Evolutionary conservation across 2,888 invertebrate species (phyloP).

Genomic region (Brachynemurus nebulosus): DNA sequence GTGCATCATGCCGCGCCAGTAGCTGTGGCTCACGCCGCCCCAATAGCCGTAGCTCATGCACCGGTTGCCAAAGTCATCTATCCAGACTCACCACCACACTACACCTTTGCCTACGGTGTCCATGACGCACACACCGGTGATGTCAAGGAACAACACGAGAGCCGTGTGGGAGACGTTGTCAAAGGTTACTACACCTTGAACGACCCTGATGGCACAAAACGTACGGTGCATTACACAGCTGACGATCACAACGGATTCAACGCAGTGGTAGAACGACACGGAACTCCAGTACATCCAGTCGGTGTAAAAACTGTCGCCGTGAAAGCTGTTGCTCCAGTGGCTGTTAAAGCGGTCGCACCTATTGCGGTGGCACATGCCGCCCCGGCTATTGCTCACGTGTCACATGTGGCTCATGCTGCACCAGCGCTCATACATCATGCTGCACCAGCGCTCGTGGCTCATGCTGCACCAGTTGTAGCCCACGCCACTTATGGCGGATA

Average conservation of each 20-base stretch:
- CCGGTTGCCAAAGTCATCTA: background rate
- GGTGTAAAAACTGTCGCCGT: constrained; percentile 1
- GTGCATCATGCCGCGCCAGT: background rate
- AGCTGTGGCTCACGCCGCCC: background rate
- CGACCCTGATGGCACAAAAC: constrained; percentile 4
- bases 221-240: constrained; percentile 6
- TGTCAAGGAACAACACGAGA: constrained; percentile 6
- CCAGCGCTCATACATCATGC: constrained; percentile 7
- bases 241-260: constrained; percentile 5
- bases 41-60: background rate
- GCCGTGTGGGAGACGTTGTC: background rate
- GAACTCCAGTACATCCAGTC: constrained; percentile 4
- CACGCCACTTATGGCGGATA: background rate
- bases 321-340: constrained; percentile 3
- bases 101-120: constrained; percentile 4
- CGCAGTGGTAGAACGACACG: constrained; percentile 6
- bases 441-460: background rate
- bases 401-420: constrained; percentile 8
- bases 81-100: constrained; percentile 5
- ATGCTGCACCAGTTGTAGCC: constrained; percentile 6
- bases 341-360: background rate
- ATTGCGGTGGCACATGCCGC: constrained; percentile 9
- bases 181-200: constrained; percentile 3
- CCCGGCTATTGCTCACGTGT: too few relatives aligned
- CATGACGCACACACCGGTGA: constrained; percentile 5